These are phyloP conservation scores for Lithobius niger DNA, from an alignment of 1,140 invertebrate genomes.

Conservation along the genomic window DNA sequence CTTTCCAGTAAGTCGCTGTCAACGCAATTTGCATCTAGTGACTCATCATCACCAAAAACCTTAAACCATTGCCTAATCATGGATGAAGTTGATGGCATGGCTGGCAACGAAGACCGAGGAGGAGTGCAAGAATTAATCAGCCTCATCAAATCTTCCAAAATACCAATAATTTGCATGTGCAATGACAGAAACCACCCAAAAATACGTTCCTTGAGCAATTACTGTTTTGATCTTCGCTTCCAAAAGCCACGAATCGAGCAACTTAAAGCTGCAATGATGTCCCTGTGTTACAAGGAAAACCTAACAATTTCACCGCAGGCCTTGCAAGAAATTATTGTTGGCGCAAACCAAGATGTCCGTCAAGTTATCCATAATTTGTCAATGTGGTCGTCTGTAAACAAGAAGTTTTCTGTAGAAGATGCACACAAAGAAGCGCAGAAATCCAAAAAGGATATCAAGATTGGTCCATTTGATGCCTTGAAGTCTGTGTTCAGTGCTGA, in stretches of 20 bases:
- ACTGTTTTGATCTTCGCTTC: slow-evolving; percentile 84
- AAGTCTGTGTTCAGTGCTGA: slow-evolving; percentile 73
- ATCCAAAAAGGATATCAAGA: slow-evolving; percentile 62
- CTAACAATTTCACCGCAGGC: slow-evolving; percentile 62
- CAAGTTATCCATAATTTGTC: slow-evolving; percentile 61
- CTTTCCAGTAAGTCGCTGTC: slow-evolving; percentile 34
- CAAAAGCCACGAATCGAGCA: slow-evolving; percentile 69
- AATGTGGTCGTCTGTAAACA: slow-evolving; percentile 48
- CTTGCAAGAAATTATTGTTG: slow-evolving; percentile 67
- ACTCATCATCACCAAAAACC: background rate
- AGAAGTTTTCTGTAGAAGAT: slow-evolving; percentile 33
- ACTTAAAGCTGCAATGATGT: slow-evolving; percentile 81
- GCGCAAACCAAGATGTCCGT: slow-evolving; percentile 83
- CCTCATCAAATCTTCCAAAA: slow-evolving; percentile 75
- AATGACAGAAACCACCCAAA: slow-evolving; percentile 92
- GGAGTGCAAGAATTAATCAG: slow-evolving; percentile 87
- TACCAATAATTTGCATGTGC: slow-evolving; percentile 97
- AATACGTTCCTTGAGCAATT: slow-evolving; percentile 81
- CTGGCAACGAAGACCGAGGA: slow-evolving; percentile 96
- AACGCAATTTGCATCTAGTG: background rate
- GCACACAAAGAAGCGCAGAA: slow-evolving; percentile 37
- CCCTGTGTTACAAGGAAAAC: slow-evolving; percentile 81
- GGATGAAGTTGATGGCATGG: slow-evolving; percentile 99
- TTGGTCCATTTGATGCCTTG: slow-evolving; percentile 87
- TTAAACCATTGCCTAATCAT: slow-evolving; percentile 82